phyloP scores from a whole-genome alignment of 1,140 invertebrate genomes.

The Leguminivora glycinivorella region DNA sequence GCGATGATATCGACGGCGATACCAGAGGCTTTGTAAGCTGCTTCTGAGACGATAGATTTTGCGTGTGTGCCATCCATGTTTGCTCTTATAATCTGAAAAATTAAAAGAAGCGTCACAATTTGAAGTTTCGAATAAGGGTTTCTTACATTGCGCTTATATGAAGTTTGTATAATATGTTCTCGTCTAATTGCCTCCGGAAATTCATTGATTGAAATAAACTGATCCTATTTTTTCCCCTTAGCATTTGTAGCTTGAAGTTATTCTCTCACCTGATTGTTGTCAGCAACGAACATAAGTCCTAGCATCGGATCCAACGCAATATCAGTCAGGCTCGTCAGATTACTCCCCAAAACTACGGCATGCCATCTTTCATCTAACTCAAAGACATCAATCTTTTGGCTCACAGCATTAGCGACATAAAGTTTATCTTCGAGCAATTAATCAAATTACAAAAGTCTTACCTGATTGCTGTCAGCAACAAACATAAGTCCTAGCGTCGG shows the following conservation, averaged over 20 bases:
- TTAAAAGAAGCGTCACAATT: not conserved
- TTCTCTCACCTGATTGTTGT: slow-evolving; percentile 86
- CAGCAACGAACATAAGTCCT: slow-evolving; percentile 96
- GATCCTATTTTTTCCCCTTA: no score
- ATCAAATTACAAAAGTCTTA: slow-evolving; percentile 32
- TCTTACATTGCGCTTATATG: slow-evolving; percentile 18
- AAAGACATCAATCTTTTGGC: slow-evolving; percentile 96
- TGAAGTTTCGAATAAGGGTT: slow-evolving; percentile 4
- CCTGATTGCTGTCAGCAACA: slow-evolving; percentile 94
- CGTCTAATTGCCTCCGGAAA: no score
- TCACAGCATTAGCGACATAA: slow-evolving; percentile 95
- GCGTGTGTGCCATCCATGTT: slow-evolving; percentile 95
- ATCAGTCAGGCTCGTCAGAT: slow-evolving; percentile 94
- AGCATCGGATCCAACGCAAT: slow-evolving; percentile 94
- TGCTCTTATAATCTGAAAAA: slow-evolving; percentile 84
- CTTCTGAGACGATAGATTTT: slow-evolving; percentile 91
- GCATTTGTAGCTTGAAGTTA: no score
- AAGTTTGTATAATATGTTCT: no score
- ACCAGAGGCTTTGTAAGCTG: slow-evolving; percentile 93
- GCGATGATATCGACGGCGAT: slow-evolving; percentile 92
- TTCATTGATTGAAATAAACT: no score
- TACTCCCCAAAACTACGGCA: slow-evolving; percentile 94
- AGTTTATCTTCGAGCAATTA: slow-evolving; percentile 93
- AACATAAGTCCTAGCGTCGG: slow-evolving; percentile 95
- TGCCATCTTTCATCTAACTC: slow-evolving; percentile 91